Evolutionary conservation across 2,797 vertebrate species (phyloP).

Genomic region (Protosalanx chinensis): DNA sequence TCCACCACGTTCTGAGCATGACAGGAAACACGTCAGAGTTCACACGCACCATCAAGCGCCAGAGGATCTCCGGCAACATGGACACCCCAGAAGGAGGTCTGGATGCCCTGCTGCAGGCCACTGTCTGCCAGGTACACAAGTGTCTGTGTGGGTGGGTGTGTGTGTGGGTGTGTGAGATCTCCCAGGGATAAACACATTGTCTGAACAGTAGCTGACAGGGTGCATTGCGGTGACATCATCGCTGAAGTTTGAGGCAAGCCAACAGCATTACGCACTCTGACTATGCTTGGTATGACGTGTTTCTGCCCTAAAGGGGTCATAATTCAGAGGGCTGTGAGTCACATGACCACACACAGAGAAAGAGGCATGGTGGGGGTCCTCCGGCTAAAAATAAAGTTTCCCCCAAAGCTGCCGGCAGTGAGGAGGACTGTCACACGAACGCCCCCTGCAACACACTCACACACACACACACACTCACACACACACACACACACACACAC

Average conservation of each 20-base stretch:
- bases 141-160: constrained; percentile 4
- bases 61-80: constrained; percentile 95
- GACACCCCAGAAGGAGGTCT: constrained; percentile 96
- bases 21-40: constrained; percentile 93
- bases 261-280: constrained; percentile 20
- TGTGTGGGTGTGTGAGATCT: not conserved
- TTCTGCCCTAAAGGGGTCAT: constrained; percentile 43
- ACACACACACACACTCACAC: constrained; percentile 7
- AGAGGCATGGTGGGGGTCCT: constrained; percentile 47
- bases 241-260: constrained; percentile 30
- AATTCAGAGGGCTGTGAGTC: constrained; percentile 51
- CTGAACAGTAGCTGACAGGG: constrained; percentile 29
- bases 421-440: not conserved
- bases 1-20: constrained; percentile 88
- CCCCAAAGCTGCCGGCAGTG: constrained; percentile 51
- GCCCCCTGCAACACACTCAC: constrained; percentile 30
- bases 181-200: constrained; percentile 29
- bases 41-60: constrained; percentile 85
- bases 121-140: constrained; percentile 85
- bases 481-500: not conserved
- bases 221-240: constrained; percentile 42
- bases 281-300: no score
- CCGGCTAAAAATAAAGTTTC: constrained; percentile 58
- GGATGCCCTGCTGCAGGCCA: constrained; percentile 94
- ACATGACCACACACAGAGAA: constrained; percentile 39